Base-by-base conservation (phyloP, 1,140 invertebrate species). In the Macrocentrus cingulum region DNA sequence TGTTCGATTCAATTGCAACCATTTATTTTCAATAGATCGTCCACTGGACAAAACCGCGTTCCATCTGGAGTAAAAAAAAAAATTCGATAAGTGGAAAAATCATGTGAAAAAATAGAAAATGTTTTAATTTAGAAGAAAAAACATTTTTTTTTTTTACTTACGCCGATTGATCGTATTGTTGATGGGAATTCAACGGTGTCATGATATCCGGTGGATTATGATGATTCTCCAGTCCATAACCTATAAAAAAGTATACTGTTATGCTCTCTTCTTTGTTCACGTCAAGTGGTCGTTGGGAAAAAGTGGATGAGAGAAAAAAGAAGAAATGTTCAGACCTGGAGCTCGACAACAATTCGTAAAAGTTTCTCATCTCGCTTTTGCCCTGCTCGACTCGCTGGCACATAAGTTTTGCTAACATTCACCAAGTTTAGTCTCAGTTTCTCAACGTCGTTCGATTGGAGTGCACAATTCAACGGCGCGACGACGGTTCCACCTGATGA, bases 321-420 rank as follows among this genome's bases (percentile, higher is more conserved):
- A 9, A 29, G 9, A 29, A 29, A 9, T 29, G 25, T 29, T 9
- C 25, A 29, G 25, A 29, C 4, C 25, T 9, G n/a, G 25, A 29
- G 25, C 25, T 29, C 25, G 36, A 39, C 36, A 39, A 39, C 36
- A 39, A n/a, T 15, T 39, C 36, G 3, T 39, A 39, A 39, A 39
- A 39, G 36, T 39, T 39, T 39, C 13, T 15, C 22, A 25, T 48
- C 45, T 23, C 22, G 7, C 45, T 23, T 9, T n/a, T 20, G n/a
- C 19, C 20, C 15, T 23, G 16, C 6, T 48, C 45, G 3, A 8
- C 13, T 39, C 36, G 3, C 13, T 39, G 7, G 19, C 16, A 8
- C 20, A n/a, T n/a, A 48, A 48, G 19, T 48, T 48, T 48, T 25
- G n/a, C 20, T 23, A 25, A 48, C 45, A 48, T 48, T 48, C 20